A percentile compares a stretch with the other conserved stretches of the same genome.
Conservation (phyloP, 2,888 invertebrate species). For the Platycheirus albimanus region DNA sequence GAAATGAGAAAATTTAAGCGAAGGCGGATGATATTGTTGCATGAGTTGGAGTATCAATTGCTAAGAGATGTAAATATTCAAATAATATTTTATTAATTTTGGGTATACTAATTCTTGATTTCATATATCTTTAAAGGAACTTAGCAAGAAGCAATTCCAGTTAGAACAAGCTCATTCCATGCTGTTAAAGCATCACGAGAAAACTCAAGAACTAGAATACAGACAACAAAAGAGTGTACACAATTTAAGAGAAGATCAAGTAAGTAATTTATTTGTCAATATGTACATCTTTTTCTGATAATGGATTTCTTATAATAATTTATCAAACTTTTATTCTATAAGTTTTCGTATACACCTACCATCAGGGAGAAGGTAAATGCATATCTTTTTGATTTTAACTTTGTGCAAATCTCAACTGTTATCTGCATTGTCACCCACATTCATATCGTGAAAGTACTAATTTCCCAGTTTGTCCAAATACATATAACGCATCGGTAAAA, state of each 20-base stretch:
- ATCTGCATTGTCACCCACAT: too few relatives aligned
- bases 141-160: conserved; percentile 97
- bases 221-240: conserved; percentile 97
- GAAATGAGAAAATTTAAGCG: conserved; percentile 96
- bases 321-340: conserved; percentile 43
- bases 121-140: conserved; percentile 90
- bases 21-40: conserved; percentile 92
- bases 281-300: conserved; percentile 26
- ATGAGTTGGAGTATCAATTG: conserved; percentile 95
- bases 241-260: conserved; percentile 93
- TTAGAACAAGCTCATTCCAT: conserved; percentile 97
- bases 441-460: too few relatives aligned
- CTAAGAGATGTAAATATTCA: conserved; percentile 88
- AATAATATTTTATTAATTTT: conserved; percentile 6
- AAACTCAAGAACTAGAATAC: conserved; percentile 97
- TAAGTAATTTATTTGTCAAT: conserved; percentile 78
- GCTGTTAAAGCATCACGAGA: conserved; percentile 97
- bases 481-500: too few relatives aligned
- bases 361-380: too few relatives aligned
- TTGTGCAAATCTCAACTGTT: too few relatives aligned
- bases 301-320: conserved; percentile 20
- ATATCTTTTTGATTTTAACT: too few relatives aligned
- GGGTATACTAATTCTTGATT: not conserved
- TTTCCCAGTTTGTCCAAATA: too few relatives aligned
- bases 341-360: conserved; percentile 36